phyloP scores from a whole-genome alignment of 30 jellyfish, hydroid and myxozoan genomes.

The Cassiopea andromeda region DNA sequence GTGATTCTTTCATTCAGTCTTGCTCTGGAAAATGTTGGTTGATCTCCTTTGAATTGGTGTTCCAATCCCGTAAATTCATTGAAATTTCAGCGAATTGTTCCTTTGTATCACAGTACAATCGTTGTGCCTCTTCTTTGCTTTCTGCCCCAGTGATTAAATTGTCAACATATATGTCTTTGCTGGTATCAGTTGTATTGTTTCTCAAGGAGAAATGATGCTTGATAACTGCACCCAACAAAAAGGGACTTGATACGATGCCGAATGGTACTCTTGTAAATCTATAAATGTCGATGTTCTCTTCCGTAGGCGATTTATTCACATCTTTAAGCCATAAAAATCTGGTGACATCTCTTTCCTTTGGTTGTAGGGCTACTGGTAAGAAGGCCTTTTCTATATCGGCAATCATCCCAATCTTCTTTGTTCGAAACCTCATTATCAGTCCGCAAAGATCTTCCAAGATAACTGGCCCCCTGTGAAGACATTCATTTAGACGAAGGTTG shows the following conservation, averaged over 20 bases:
- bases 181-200: not conserved
- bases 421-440: conserved; percentile 17
- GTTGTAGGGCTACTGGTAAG: conserved; percentile 47
- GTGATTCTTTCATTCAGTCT: not conserved
- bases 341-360: conserved; percentile 54
- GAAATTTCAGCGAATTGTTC: conserved; percentile 6
- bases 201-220: conserved; percentile 31
- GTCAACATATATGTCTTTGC: conserved; percentile 35
- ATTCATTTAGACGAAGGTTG: conserved; percentile 11
- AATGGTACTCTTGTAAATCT: conserved; percentile 48
- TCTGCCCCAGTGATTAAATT: conserved; percentile 43
- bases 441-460: conserved; percentile 60
- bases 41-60: conserved; percentile 10
- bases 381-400: conserved; percentile 18
- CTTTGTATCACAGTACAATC: conserved; percentile 28
- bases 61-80: conserved; percentile 57
- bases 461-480: conserved; percentile 50
- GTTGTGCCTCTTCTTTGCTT: conserved; percentile 15
- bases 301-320: not conserved
- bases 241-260: conserved; percentile 42
- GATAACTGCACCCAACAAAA: conserved; percentile 48
- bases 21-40: not conserved
- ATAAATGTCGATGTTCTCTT: conserved; percentile 17
- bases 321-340: conserved; percentile 56
- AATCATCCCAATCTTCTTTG: conserved; percentile 15